A percentile compares a stretch with the other conserved stretches of the same genome.
Conservation (phyloP, 2,888 invertebrate species). For the Acronicta aceris region DNA sequence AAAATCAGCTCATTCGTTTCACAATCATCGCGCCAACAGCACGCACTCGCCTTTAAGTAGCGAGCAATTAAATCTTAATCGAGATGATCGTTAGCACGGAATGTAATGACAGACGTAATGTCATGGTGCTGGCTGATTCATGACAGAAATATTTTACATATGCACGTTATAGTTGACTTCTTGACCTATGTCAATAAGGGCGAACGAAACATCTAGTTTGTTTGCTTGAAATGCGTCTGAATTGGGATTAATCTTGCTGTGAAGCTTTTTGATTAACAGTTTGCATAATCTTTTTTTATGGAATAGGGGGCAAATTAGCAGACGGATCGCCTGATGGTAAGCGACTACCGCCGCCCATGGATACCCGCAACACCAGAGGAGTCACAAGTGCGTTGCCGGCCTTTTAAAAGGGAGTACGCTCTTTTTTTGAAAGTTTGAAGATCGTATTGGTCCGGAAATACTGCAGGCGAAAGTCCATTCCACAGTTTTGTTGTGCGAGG, state of each 20-base stretch:
- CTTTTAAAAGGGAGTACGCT: no score
- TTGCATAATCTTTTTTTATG: no score
- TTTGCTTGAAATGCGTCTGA: slow-evolving; percentile 2
- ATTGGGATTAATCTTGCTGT: slow-evolving; percentile 12
- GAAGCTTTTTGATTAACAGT: slow-evolving; percentile 2
- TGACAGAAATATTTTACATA: slow-evolving; percentile 54
- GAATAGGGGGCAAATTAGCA: no score
- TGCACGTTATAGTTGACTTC: slow-evolving; percentile 53
- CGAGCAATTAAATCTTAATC: slow-evolving; percentile 72
- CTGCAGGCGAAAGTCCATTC: no score
- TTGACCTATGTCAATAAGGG: slow-evolving; percentile 39
- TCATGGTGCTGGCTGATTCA: slow-evolving; percentile 44
- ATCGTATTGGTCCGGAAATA: no score
- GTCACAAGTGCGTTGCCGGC: no score
- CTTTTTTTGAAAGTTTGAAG: no score
- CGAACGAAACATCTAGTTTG: slow-evolving; percentile 15
- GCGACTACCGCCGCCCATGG: no score
- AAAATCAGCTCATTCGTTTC: slow-evolving; percentile 48
- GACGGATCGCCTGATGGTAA: no score
- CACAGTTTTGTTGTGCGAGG: no score
- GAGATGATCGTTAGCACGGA: slow-evolving; percentile 47
- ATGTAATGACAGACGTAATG: slow-evolving; percentile 43
- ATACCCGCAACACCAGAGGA: no score
- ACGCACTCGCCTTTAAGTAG: slow-evolving; percentile 58
- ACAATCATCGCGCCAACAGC: slow-evolving; percentile 50